phyloP scores from a whole-genome alignment of 2,888 invertebrate genomes.

The Heliconius sara region DNA sequence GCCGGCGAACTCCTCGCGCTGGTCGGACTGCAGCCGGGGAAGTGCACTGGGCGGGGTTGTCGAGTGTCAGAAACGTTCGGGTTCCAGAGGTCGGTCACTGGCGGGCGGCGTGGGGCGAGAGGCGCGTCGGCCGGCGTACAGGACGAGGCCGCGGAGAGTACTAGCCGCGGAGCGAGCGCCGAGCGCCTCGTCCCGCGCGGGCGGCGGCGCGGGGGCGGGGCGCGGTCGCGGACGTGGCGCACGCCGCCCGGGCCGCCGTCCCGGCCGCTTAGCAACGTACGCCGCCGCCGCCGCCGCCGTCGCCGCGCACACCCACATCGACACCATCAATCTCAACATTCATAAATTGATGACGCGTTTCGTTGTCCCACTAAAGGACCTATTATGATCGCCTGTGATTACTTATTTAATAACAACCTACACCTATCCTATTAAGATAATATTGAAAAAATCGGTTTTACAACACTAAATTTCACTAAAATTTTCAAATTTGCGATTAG shows the following conservation, averaged over 20 bases:
- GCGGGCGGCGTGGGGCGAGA: conserved; percentile 64
- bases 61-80: conserved; percentile 80
- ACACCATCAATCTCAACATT: conserved; percentile 41
- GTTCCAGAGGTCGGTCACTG: conserved; percentile 78
- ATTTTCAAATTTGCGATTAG: background rate
- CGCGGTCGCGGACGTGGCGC: conserved; percentile 63
- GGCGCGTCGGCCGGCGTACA: conserved; percentile 64
- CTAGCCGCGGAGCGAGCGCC: conserved; percentile 56
- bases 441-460: background rate
- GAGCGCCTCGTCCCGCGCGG: conserved; percentile 47
- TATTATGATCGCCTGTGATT: background rate
- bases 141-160: conserved; percentile 74
- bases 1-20: conserved; percentile 73
- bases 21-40: conserved; percentile 75
- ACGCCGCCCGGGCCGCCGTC: conserved; percentile 56
- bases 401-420: conserved; percentile 7
- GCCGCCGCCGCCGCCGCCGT: conserved; percentile 45
- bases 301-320: conserved; percentile 53
- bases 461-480: background rate
- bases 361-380: conserved; percentile 17
- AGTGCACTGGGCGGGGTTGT: conserved; percentile 83
- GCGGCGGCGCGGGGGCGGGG: conserved; percentile 68
- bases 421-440: background rate
- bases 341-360: conserved; percentile 39
- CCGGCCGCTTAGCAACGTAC: conserved; percentile 54